Evolutionary conservation across 2,888 invertebrate species (phyloP), one percentile per base, ranked within the genome.

Genomic region (Sminthurides aquaticus): DNA sequence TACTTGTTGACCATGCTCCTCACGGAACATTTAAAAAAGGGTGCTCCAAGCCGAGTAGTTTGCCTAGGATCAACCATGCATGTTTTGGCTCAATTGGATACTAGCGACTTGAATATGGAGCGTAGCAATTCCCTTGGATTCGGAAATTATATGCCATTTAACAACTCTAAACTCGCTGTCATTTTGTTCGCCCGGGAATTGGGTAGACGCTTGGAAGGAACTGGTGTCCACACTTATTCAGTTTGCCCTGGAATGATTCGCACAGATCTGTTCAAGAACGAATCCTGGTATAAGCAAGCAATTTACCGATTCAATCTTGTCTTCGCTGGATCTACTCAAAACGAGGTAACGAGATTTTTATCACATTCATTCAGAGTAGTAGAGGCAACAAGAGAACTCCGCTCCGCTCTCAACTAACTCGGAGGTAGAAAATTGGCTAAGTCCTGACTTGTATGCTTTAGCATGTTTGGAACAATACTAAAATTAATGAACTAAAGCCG

Each of bases 1-100:
- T 82, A 81, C 73, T 76, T 80, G 18, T 71, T 83, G 49, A 81
- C 81, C 0, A 78, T 78, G 56, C 72, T 80, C 3, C 76, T 82
- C 15, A 67, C 79, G 24, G 77, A 79, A 29, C 66, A 76, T 5
- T 70, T 81, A 61, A 77, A 78, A 62, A 71, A 74, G 60, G 73
- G 74, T 3, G 65, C 72, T 3, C 69, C 73, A 2, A 73, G 75
- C 56, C 66, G 75, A 72, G 57, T 62, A 28, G 43, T 66, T 27
- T 48, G 24, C 20, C 15, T 77, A 8, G 70, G 75, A 1, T 77
- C 77, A 2, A 64, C 71, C 1, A 71, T 76, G 54, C 70, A 76
- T 60, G 73, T 69, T 25, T 49, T 70, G 25, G 76, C 75, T 0
- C 43, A 68, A 20, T 66, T 77, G 11, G 72, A 76, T 57, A 67